Evolutionary conservation across 2,888 invertebrate species (phyloP).

Genomic region (Aricia artaxerxes): DNA sequence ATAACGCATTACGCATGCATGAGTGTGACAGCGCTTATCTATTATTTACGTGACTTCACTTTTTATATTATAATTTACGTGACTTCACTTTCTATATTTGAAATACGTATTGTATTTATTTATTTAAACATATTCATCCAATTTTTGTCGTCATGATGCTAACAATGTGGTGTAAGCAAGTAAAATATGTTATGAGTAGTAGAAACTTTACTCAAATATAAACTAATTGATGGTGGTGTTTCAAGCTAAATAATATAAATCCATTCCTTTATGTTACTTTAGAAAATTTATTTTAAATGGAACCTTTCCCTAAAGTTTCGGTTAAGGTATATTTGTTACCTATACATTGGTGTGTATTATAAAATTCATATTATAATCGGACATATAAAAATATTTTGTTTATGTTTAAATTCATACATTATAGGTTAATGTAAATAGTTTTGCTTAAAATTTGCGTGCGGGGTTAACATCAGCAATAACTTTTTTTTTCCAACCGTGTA

Average conservation of each 20-base stretch:
- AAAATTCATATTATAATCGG: constrained; percentile 52
- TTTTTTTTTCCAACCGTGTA: constrained; percentile 45
- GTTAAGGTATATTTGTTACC: constrained; percentile 39
- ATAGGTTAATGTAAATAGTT: constrained; percentile 73
- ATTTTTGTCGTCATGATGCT: neutral
- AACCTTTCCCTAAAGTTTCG: constrained; percentile 46
- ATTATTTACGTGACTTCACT: neutral
- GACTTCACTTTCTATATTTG: neutral
- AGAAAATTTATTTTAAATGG: constrained; percentile 37
- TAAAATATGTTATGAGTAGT: constrained; percentile 41
- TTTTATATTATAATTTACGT: neutral
- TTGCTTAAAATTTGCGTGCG: constrained; percentile 53
- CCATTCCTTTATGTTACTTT: constrained; percentile 73
- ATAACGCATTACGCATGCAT: neutral
- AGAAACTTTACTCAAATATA: constrained; percentile 41
- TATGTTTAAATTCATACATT: constrained; percentile 59
- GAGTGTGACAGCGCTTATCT: neutral
- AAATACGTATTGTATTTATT: constrained; percentile 3
- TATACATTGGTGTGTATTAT: constrained; percentile 37
- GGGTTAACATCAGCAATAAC: constrained; percentile 51
- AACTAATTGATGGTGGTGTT: constrained; percentile 47
- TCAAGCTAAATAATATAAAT: constrained; percentile 58
- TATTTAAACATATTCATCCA: neutral
- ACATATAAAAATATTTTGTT: constrained; percentile 50
- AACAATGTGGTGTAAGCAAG: constrained; percentile 43